Conservation (phyloP, 2,888 invertebrate genomes). For the Eumacrocentrus americanus region DNA sequence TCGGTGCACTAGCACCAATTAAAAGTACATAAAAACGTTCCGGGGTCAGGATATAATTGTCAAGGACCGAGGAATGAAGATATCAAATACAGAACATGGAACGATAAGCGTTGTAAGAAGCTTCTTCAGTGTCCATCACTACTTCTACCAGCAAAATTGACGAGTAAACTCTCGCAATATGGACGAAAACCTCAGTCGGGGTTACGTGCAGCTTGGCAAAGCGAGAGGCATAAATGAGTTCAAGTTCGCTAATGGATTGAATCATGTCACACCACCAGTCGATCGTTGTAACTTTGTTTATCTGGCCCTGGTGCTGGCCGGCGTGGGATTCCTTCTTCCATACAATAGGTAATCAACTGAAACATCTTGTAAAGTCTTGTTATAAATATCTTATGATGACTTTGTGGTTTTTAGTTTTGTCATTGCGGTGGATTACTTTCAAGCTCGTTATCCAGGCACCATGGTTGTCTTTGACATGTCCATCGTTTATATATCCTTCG, state of each 20-base stretch:
- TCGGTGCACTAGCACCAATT: slow-evolving; percentile 27
- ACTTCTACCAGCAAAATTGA: background rate
- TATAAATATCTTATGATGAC: background rate
- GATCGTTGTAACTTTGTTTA: slow-evolving; percentile 77
- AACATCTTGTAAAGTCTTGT: background rate
- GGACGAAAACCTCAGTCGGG: slow-evolving; percentile 72
- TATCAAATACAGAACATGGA: background rate
- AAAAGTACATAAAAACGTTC: background rate
- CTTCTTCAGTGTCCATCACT: background rate
- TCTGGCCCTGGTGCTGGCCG: slow-evolving; percentile 79
- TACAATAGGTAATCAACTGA: slow-evolving; percentile 79
- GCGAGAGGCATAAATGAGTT: slow-evolving; percentile 67
- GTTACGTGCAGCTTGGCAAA: slow-evolving; percentile 68
- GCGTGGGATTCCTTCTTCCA: slow-evolving; percentile 87
- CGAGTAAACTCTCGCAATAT: slow-evolving; percentile 52
- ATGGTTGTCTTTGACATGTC: slow-evolving; percentile 93
- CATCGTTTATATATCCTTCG: slow-evolving; percentile 87
- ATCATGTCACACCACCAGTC: slow-evolving; percentile 71
- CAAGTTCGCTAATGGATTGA: slow-evolving; percentile 62
- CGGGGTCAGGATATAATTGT: background rate
- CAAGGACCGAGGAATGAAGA: background rate
- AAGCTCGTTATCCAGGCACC: slow-evolving; percentile 80
- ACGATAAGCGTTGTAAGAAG: background rate
- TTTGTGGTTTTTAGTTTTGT: slow-evolving; percentile 75
- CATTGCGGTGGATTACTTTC: slow-evolving; percentile 92